Conservation (phyloP, 1,140 invertebrate species). For the Carcinoscorpius rotundicauda region DNA sequence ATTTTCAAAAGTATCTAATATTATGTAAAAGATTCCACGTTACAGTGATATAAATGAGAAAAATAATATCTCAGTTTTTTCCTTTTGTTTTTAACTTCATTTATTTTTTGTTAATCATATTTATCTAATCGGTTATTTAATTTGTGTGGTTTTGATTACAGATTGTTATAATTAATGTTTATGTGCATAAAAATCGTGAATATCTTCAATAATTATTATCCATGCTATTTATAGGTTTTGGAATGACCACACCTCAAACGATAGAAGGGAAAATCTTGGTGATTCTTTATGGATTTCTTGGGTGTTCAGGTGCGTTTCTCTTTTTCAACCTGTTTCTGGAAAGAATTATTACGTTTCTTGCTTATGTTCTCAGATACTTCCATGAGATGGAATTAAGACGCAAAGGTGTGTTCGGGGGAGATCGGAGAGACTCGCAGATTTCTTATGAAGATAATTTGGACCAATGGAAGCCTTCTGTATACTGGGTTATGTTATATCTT, state of each 20-base stretch:
- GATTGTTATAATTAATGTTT: too few species aligned
- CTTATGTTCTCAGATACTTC: slow-evolving; percentile 44
- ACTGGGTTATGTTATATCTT: slow-evolving; percentile 56
- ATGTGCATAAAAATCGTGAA: too few species aligned
- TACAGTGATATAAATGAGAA: too few species aligned
- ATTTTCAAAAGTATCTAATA: too few species aligned
- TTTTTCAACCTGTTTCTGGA: slow-evolving; percentile 61
- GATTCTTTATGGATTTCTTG: slow-evolving; percentile 53
- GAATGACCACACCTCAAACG: slow-evolving; percentile 50
- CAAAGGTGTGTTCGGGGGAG: slow-evolving; percentile 12
- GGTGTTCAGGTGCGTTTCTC: slow-evolving; percentile 53
- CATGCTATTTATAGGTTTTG: slow-evolving; percentile 44
- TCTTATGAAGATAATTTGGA: slow-evolving; percentile 35
- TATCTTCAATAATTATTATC: too few species aligned
- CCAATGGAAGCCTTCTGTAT: slow-evolving; percentile 56
- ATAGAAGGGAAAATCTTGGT: slow-evolving; percentile 45
- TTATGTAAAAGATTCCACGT: too few species aligned
- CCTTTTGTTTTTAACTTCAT: too few species aligned
- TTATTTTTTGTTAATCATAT: too few species aligned
- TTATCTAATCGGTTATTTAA: too few species aligned
- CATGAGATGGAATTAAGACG: slow-evolving; percentile 40
- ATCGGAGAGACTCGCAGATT: slow-evolving; percentile 25
- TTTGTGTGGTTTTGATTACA: too few species aligned
- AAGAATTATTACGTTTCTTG: slow-evolving; percentile 53
- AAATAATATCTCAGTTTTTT: too few species aligned